Percentiles rank a stretch among this genome's conserved stretches.
Conservation (phyloP, 2,888 invertebrate genomes). For the Rugalucina vietnamica region DNA sequence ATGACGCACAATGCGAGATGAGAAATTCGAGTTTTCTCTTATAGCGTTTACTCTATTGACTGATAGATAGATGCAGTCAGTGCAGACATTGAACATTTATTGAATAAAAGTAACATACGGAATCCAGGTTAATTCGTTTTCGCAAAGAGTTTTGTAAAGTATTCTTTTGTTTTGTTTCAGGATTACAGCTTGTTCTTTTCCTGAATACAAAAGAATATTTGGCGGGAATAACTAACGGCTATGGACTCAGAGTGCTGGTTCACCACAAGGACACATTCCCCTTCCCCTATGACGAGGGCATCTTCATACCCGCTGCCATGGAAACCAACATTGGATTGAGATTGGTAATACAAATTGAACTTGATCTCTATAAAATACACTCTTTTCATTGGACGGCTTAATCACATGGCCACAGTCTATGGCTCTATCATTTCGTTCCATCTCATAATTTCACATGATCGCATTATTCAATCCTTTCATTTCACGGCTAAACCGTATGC, state of each 20-base stretch:
- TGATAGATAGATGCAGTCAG: too few species aligned
- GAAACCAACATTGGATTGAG: slow-evolving; percentile 67
- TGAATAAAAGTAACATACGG: too few species aligned
- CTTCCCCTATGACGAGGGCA: slow-evolving; percentile 66
- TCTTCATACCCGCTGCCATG: slow-evolving; percentile 45
- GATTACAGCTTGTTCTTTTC: slow-evolving; percentile 40
- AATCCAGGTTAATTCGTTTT: too few species aligned
- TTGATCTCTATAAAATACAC: not conserved
- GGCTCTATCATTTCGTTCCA: too few species aligned
- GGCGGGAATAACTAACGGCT: slow-evolving; percentile 61
- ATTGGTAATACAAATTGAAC: slow-evolving; percentile 54
- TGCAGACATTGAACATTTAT: too few species aligned
- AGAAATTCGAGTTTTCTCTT: too few species aligned
- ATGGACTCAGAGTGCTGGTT: slow-evolving; percentile 65
- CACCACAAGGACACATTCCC: slow-evolving; percentile 62
- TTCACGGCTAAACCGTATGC: too few species aligned
- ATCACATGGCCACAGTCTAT: too few species aligned
- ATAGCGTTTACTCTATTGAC: too few species aligned
- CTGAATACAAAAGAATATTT: slow-evolving; percentile 69
- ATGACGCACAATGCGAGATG: too few species aligned
- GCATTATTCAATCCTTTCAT: too few species aligned
- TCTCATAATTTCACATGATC: too few species aligned
- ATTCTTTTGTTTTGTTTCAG: slow-evolving; percentile 21
- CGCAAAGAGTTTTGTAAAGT: not conserved
- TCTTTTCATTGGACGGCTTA: not conserved